Conservation (phyloP, 1,140 invertebrate species). For the Drosophila tani region DNA sequence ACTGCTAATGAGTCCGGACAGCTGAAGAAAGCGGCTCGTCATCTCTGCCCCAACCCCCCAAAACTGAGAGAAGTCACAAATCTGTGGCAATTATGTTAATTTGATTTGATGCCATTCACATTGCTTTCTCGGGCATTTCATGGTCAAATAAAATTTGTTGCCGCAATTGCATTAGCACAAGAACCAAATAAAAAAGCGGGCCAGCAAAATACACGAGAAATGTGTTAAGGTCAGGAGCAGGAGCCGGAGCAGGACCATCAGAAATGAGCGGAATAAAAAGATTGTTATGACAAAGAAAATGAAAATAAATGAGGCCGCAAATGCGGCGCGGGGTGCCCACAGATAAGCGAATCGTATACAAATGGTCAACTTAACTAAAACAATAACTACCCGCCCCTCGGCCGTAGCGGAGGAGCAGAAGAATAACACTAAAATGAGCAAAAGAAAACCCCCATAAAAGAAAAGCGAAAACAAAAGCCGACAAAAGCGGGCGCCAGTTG, state of each 20-base stretch:
- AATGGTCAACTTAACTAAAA: constrained; percentile 83
- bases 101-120: constrained; percentile 66
- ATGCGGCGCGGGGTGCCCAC: constrained; percentile 51
- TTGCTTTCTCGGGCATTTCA: constrained; percentile 49
- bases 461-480: constrained; percentile 72
- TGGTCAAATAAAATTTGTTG: constrained; percentile 77
- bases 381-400: constrained; percentile 56
- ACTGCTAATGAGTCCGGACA: constrained; percentile 61
- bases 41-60: constrained; percentile 1
- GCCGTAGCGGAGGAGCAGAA: constrained; percentile 26
- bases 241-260: constrained; percentile 26
- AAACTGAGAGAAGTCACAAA: constrained; percentile 51
- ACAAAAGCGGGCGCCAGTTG: constrained; percentile 63
- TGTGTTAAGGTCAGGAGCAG: constrained; percentile 52
- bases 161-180: constrained; percentile 76
- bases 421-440: constrained; percentile 67
- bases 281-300: constrained; percentile 82
- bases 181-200: constrained; percentile 47
- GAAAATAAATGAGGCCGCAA: constrained; percentile 83
- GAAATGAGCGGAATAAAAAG: constrained; percentile 63
- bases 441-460: constrained; percentile 62
- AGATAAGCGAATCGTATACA: constrained; percentile 78
- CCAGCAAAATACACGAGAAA: constrained; percentile 44
- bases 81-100: constrained; percentile 78
- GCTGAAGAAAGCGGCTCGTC: constrained; percentile 36